phyloP scores from a whole-genome alignment of 2,113 vertebrate genomes.

The Callithrix jacchus region DNA sequence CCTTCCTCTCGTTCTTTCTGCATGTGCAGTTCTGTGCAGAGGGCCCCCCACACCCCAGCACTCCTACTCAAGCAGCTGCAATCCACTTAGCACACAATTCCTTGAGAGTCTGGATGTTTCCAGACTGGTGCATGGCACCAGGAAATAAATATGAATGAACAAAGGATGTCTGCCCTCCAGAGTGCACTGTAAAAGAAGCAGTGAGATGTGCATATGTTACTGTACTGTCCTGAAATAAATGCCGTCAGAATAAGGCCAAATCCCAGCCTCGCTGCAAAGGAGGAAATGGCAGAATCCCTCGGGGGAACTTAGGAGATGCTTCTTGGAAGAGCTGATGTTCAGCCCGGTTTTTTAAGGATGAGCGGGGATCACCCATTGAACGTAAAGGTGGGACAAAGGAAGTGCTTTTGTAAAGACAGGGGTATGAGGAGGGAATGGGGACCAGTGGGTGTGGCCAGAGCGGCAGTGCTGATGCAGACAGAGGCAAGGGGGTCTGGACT shows the following conservation, averaged over 20 bases:
- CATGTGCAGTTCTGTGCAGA: neutral
- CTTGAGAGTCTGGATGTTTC: neutral
- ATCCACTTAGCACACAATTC: neutral
- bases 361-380: neutral
- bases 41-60: neutral
- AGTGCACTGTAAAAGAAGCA: neutral
- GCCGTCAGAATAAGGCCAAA: neutral
- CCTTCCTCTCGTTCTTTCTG: neutral
- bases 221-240: neutral
- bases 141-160: neutral
- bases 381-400: neutral
- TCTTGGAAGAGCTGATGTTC: neutral
- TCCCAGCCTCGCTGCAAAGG: neutral
- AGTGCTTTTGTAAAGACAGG: neutral
- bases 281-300: neutral
- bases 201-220: neutral
- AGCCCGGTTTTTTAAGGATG: neutral
- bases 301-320: neutral
- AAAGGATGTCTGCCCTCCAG: neutral
- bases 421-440: neutral
- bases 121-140: neutral
- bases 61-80: no score
- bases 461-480: no score
- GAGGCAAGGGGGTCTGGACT: neutral
- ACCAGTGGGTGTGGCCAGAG: no score